A percentile compares a stretch with the other conserved stretches of the same genome.
These are phyloP conservation scores for Toxotes chatareus DNA, from an alignment of 2,113 vertebrate species.

Conservation along the genomic window DNA sequence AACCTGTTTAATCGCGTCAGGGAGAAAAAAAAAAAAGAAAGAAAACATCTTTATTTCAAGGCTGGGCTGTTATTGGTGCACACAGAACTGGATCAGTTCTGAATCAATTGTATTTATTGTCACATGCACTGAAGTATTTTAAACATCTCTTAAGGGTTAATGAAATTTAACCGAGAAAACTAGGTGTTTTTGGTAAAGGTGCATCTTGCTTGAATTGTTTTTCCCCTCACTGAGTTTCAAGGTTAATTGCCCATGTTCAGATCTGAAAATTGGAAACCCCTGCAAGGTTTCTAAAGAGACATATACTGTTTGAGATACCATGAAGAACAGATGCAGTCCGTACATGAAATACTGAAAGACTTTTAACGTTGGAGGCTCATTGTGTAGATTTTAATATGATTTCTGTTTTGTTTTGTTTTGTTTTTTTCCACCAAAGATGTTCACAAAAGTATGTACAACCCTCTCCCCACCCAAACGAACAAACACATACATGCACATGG, in stretches of 20 bases:
- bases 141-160: not conserved
- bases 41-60: conserved; percentile 2
- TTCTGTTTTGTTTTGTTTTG: not conserved
- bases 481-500: not conserved
- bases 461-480: not conserved
- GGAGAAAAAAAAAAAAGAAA: too few species aligned
- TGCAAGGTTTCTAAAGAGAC: not conserved
- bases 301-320: not conserved
- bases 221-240: not conserved
- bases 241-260: not conserved
- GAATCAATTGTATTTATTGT: conserved; percentile 1
- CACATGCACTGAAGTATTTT: not conserved
- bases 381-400: not conserved
- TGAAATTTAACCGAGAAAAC: not conserved
- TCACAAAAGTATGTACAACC: not conserved
- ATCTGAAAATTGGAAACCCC: conserved; percentile 14
- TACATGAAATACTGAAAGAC: not conserved
- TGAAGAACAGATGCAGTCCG: not conserved
- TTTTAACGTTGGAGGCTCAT: not conserved
- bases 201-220: not conserved
- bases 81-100: not conserved
- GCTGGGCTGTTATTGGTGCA: not conserved
- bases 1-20: conserved; percentile 20
- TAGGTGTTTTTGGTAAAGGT: not conserved
- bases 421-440: not conserved